A percentile compares a stretch with the other conserved stretches of the same genome.
Evolutionary conservation across 2,797 vertebrate species (phyloP).

Genomic region (Gadopsis marmoratus): DNA sequence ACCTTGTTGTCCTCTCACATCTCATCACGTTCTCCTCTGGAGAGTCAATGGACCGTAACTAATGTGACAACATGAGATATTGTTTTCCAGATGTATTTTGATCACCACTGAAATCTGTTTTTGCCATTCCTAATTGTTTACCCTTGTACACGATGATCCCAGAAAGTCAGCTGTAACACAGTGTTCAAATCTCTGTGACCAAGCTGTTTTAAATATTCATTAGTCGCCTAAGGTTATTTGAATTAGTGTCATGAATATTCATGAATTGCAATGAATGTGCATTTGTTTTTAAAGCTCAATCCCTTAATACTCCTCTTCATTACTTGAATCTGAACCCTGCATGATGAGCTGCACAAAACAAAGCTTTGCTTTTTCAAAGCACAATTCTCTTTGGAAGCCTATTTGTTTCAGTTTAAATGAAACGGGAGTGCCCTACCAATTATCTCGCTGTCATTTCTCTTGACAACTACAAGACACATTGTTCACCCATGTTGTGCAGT

Average conservation of each 20-base stretch:
- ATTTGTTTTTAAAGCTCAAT: conserved; percentile 89
- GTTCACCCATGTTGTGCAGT: conserved; percentile 71
- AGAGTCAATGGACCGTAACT: conserved; percentile 53
- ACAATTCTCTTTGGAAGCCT: conserved; percentile 60
- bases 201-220: conserved; percentile 95
- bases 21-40: conserved; percentile 34
- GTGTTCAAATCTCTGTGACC: conserved; percentile 92
- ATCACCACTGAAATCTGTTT: conserved; percentile 75
- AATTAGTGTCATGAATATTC: conserved; percentile 95
- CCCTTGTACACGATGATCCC: conserved; percentile 88
- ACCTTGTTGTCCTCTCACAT: conserved; percentile 35
- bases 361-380: conserved; percentile 75
- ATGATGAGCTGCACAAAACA: conserved; percentile 79
- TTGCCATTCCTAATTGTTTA: conserved; percentile 88
- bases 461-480: conserved; percentile 80
- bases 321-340: conserved; percentile 66
- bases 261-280: conserved; percentile 90
- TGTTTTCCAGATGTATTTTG: conserved; percentile 82
- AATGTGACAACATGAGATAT: conserved; percentile 67
- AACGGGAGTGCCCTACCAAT: conserved; percentile 76
- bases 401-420: conserved; percentile 74
- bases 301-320: conserved; percentile 81
- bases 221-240: conserved; percentile 95
- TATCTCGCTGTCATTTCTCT: conserved; percentile 80
- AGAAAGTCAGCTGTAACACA: conserved; percentile 89